Base-by-base conservation (phyloP, 2,113 vertebrate genomes). In the Eptesicus fuscus region DNA sequence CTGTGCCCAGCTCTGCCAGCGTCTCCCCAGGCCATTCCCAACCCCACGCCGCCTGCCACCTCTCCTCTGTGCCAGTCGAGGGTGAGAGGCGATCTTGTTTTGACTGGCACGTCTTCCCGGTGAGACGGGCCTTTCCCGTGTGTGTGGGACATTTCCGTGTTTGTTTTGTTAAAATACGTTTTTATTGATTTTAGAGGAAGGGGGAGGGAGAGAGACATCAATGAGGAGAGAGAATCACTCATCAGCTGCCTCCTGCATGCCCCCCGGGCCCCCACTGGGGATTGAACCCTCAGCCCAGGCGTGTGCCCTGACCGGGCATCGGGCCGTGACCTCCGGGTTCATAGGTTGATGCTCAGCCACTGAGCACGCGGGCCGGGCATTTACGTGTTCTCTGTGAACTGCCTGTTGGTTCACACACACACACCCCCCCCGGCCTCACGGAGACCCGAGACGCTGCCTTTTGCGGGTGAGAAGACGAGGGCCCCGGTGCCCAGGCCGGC, bases 41-140 rank as follows among this genome's bases (percentile, higher is more conserved):
- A 1, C 47, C 59, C 32, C 2, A 1, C 0, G 0, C 71, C 71
- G 30, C 30, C 8, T 0, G 9, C 22, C 32, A 2, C 10, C 32
- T 0, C 18, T 35, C 3, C 2, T 30, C 51, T 22, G 35, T 17
- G 35, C 70, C 6, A 0, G 12, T 5, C 12, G 28, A 17, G 71
- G 35, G 4, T 5, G 10, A 59, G 4, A 1, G 42, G 47, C 11
- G 3, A 13, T 40, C 56, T 22, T 2, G 40, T 22, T 83, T 61
- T 40, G 1, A 0, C 30, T 10, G 71, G 35, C 65, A 0, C 32
- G 10, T 37, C 65, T 32, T 17, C 59, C 59, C 4, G 5, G 73
- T 1, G 32, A 47, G 30, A 4, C 2, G 0, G 67, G 1, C 1
- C 10, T 12, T 47, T 30, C 53, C 40, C 16, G 2, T 13, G 25